phyloP scores from a whole-genome alignment of 2,888 invertebrate species.

The Drosophila borealis region DNA sequence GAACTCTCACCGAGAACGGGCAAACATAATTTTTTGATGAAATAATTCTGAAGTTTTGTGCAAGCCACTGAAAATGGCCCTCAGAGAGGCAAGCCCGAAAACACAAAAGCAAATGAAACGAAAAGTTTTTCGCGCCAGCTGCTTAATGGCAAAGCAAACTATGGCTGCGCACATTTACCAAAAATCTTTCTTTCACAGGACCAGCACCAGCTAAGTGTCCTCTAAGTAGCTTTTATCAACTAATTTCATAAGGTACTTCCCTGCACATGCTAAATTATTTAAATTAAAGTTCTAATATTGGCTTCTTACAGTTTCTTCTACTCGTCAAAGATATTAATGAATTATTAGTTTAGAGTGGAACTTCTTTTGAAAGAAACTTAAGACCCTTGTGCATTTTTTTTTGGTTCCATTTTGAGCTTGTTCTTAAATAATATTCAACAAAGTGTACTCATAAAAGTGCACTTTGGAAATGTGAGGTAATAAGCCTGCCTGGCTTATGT shows the following conservation, averaged over 20 bases:
- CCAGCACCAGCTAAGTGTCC: conserved; percentile 7
- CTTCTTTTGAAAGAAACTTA: too few species aligned
- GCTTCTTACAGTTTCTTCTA: too few species aligned
- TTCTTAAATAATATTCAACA: too few species aligned
- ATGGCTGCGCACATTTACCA: not conserved
- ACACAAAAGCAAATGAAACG: conserved; percentile 43
- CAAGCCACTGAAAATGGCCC: conserved; percentile 54
- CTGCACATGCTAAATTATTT: not conserved
- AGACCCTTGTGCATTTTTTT: too few species aligned
- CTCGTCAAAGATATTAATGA: too few species aligned
- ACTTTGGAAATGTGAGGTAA: too few species aligned
- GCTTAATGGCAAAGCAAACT: conserved; percentile 64
- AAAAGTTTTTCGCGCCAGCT: conserved; percentile 59
- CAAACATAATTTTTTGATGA: conserved; percentile 57
- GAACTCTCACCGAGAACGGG: not conserved
- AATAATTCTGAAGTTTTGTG: conserved; percentile 69
- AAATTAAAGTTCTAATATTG: not conserved
- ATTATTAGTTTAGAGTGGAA: too few species aligned
- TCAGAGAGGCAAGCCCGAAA: conserved; percentile 11
- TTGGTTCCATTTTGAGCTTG: too few species aligned
- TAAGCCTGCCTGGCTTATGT: too few species aligned
- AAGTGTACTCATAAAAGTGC: too few species aligned
- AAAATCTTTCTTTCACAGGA: conserved; percentile 2
- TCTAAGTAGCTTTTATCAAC: conserved; percentile 21
- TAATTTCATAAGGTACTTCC: not conserved